Evolutionary conservation across 2,113 vertebrate species (phyloP), one percentile per base, ranked within the genome.

Genomic region (Calidris pugnax): DNA sequence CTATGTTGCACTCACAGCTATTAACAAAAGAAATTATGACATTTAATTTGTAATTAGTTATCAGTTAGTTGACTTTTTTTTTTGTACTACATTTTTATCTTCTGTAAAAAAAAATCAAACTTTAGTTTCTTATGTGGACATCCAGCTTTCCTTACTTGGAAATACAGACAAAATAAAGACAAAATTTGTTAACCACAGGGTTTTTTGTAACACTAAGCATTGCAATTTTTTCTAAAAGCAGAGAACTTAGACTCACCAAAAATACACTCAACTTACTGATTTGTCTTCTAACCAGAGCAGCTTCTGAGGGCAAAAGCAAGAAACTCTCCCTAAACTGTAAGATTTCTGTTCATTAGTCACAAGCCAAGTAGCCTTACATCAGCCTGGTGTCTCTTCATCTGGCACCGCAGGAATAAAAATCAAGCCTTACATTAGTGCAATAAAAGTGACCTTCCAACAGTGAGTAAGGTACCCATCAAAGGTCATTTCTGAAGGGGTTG

Each of bases 381-480:
- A 80, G 56, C 51, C 51, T 28, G 53, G 48, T 17, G 7, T 56
- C 85, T 82, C 82, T 86, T 64, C 50, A 56, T 16, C 62, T 63
- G 47, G 33, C 47, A 47, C 1, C 33, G 15, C 18, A 9, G 5
- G 72, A 92, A 87, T 68, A 69, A 90, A 81, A 90, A 74, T 8
- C 59, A 77, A 56, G 21, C 53, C 62, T 62, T 66, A 91, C 10
- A 11, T 23, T 28, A 56, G 1, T 18, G 24, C 64, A 82, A 12
- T 64, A 90, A 55, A 80, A 72, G 37, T 59, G 63, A 87, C n/a
- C 12, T 79, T 53, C 48, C 30, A 80, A 22, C 43, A 37, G 74
- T 81, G 63, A 87, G 55, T 33, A 51, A 90, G 71, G 79, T 16
- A 76, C 18, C 37, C 59, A 75, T 71, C 79, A 95, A 94, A 97